Percentiles rank a stretch among this genome's conserved stretches.
Conservation (phyloP, 2,113 vertebrate genomes). For the Limnothrissa miodon region DNA sequence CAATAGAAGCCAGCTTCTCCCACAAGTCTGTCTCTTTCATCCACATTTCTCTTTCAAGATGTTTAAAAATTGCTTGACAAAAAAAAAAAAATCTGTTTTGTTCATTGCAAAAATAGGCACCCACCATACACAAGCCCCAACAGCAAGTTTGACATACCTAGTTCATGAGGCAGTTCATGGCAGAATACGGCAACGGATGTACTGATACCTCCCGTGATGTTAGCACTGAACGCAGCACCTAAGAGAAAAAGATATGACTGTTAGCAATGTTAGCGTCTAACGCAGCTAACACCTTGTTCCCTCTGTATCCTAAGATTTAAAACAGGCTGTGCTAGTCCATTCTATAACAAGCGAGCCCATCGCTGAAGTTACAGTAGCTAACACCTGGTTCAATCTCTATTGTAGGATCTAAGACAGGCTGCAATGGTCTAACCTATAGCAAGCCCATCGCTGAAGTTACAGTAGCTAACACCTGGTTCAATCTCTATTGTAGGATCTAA, state of each 20-base stretch:
- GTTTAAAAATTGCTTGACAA: not conserved
- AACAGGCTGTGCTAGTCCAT: conserved; percentile 54
- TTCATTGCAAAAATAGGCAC: not conserved
- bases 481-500: not conserved
- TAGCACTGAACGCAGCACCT: conserved; percentile 96
- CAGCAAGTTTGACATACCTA: conserved; percentile 74
- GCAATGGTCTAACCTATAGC: conserved; percentile 82
- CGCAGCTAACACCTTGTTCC: not conserved
- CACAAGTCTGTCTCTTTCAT: not conserved
- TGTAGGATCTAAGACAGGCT: not conserved
- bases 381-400: not conserved
- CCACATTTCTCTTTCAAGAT: not conserved
- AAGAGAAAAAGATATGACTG: conserved; percentile 3
- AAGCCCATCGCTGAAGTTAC: conserved; percentile 89
- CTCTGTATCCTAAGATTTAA: too few relatives aligned
- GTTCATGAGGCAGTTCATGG: conserved; percentile 96
- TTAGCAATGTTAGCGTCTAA: not conserved
- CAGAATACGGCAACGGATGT: conserved; percentile 98
- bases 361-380: conserved; percentile 77
- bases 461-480: not conserved
- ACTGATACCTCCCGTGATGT: conserved; percentile 93
- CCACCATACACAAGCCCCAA: not conserved
- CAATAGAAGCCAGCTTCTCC: not conserved
- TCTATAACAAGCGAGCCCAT: conserved; percentile 92
- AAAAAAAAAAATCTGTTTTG: not conserved